A percentile compares a stretch with the other conserved stretches of the same genome.
Conservation (phyloP, 1,140 invertebrate genomes). For the Brachionus paranguensis region DNA sequence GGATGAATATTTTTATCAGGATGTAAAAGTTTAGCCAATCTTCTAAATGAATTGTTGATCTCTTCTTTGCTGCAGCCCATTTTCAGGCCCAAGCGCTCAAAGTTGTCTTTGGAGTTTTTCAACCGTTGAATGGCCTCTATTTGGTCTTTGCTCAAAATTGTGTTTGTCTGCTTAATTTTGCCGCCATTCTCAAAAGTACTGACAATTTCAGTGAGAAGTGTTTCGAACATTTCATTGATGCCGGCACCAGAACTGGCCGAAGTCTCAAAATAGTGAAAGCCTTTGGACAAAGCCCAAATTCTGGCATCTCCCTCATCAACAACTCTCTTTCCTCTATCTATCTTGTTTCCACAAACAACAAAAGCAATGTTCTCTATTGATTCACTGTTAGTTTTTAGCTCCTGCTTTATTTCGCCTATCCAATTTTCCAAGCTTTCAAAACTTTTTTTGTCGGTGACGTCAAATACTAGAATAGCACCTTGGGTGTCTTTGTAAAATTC, state of each 20-base stretch:
- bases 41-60: slow-evolving; percentile 56
- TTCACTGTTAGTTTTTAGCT: background rate
- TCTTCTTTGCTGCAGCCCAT: slow-evolving; percentile 54
- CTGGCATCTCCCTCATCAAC: slow-evolving; percentile 53
- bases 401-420: slow-evolving; percentile 49
- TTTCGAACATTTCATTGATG: slow-evolving; percentile 44
- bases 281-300: slow-evolving; percentile 53
- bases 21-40: slow-evolving; percentile 56
- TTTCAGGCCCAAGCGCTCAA: slow-evolving; percentile 50
- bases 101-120: slow-evolving; percentile 52
- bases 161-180: slow-evolving; percentile 46
- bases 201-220: slow-evolving; percentile 52
- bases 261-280: slow-evolving; percentile 56
- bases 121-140: slow-evolving; percentile 54
- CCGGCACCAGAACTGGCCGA: slow-evolving; percentile 47
- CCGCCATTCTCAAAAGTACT: slow-evolving; percentile 52
- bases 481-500: slow-evolving; percentile 56
- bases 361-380: background rate
- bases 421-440: slow-evolving; percentile 52
- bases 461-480: slow-evolving; percentile 53
- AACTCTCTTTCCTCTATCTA: slow-evolving; percentile 45
- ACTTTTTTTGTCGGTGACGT: slow-evolving; percentile 47
- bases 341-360: slow-evolving; percentile 42
- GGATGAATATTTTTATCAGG: slow-evolving; percentile 58
- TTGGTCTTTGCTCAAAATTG: slow-evolving; percentile 55